A percentile compares a stretch with the other conserved stretches of the same genome.
Conservation (phyloP, 35 echinoderm and acorn worm species). For the Apostichopus parvimensis region DNA sequence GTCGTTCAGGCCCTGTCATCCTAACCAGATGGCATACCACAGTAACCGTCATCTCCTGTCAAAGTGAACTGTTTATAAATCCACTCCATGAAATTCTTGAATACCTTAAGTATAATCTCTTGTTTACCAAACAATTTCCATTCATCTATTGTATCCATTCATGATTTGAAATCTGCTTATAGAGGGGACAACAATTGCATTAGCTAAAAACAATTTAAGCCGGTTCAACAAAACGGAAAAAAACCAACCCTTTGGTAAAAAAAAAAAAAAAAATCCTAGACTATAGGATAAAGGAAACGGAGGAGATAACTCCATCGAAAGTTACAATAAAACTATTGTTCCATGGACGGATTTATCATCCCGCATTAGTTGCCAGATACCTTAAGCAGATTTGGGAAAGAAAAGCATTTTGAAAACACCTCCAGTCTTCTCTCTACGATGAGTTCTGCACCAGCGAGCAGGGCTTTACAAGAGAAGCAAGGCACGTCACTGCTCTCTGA, state of each 20-base stretch:
- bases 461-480: neutral
- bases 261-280: neutral
- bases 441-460: neutral
- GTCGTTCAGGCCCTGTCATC: too few relatives aligned
- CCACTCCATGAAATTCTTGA: too few relatives aligned
- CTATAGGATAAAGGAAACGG: constrained; percentile 20
- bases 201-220: neutral
- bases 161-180: constrained; percentile 1
- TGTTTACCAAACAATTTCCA: constrained; percentile 38
- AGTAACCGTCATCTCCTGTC: too few relatives aligned
- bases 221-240: too few relatives aligned
- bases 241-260: too few relatives aligned
- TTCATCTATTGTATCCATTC: neutral
- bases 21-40: too few relatives aligned
- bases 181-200: neutral
- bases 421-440: neutral
- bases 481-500: neutral
- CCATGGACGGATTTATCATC: neutral
- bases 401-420: neutral
- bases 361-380: neutral
- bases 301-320: neutral
- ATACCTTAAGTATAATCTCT: constrained; percentile 1
- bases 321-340: constrained; percentile 19
- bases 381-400: neutral
- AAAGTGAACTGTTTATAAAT: too few relatives aligned